These are phyloP conservation scores for Pseudoatta argentina DNA, from an alignment of 1,140 invertebrate species.

Conservation along the genomic window DNA sequence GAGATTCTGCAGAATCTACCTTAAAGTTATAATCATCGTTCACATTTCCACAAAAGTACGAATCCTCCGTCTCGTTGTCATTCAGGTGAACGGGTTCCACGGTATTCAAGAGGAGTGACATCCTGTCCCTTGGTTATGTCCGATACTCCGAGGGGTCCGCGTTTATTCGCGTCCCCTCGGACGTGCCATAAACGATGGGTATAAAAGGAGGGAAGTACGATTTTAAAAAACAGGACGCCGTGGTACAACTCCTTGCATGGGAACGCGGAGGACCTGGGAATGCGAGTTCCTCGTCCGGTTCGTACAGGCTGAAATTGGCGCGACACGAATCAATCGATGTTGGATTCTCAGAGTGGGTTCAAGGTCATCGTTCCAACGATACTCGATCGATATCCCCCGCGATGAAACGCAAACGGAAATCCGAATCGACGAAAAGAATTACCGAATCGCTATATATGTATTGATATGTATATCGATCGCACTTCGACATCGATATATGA, in stretches of 20 bases:
- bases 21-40: slow-evolving; percentile 83
- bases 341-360: background rate
- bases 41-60: slow-evolving; percentile 73
- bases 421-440: background rate
- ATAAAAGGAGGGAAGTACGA: slow-evolving; percentile 24
- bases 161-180: slow-evolving; percentile 18
- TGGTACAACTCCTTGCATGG: slow-evolving; percentile 29
- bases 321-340: slow-evolving; percentile 54
- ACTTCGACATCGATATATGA: background rate
- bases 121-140: slow-evolving; percentile 63
- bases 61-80: slow-evolving; percentile 73
- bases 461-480: background rate
- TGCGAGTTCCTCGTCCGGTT: slow-evolving; percentile 27
- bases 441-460: background rate
- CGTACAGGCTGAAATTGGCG: slow-evolving; percentile 65
- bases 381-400: background rate
- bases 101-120: slow-evolving; percentile 73
- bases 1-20: slow-evolving; percentile 72
- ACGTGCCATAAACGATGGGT: slow-evolving; percentile 17
- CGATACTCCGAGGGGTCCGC: background rate
- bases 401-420: background rate
- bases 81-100: slow-evolving; percentile 73
- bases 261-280: slow-evolving; percentile 43
- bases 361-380: background rate
- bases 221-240: slow-evolving; percentile 33